Evolutionary conservation across 2,888 invertebrate genomes (phyloP), one percentile per base, ranked within the genome.

Genomic region (Hyposoter dolosus): DNA sequence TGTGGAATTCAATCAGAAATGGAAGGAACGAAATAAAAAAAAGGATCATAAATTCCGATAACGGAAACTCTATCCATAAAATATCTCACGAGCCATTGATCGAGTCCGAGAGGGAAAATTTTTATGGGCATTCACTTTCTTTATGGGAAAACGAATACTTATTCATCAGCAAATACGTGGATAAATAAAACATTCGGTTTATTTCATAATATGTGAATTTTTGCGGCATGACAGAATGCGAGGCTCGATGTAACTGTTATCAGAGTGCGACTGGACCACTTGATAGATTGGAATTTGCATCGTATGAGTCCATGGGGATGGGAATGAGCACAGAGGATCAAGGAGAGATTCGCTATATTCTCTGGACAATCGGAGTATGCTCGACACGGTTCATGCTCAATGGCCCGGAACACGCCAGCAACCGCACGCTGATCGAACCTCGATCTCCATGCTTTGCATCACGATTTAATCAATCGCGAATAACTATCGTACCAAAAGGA

Each of bases 231-330:
- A 32, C 23, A 63, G n/a, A 53, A 56, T 47, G 1, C 28, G 60
- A 56, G 56, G 45, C 35, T 79, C 17, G 45, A 71, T 65, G 47
- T 53, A 71, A 63, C 7, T 63, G 47, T 50, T 79, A 47, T 15
- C 47, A 75, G 69, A 78, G 74, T 65, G 65, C 79, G 75, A 82
- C 71, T 82, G 66, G n/a, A 66, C 82, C 60, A n/a, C 79, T 71
- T 79, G 85, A 85, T 82, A 28, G 79, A 85, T 85, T 85, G 79
- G 78, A 79, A 85, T 82, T 82, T 65, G 69, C 65, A 83, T 76
- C 56, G 71, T 5, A 47, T 79, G 35, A 63, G 23, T n/a, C 47
- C 4, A 65, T 28, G 47, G 50, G 35, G n/a, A 28, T 23, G 53
- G 15, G 28, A 43, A 78, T 56, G 23, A 50, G 45, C 76, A 75